phyloP scores from a whole-genome alignment of 2,113 vertebrate genomes.

The Ophiodon elongatus region DNA sequence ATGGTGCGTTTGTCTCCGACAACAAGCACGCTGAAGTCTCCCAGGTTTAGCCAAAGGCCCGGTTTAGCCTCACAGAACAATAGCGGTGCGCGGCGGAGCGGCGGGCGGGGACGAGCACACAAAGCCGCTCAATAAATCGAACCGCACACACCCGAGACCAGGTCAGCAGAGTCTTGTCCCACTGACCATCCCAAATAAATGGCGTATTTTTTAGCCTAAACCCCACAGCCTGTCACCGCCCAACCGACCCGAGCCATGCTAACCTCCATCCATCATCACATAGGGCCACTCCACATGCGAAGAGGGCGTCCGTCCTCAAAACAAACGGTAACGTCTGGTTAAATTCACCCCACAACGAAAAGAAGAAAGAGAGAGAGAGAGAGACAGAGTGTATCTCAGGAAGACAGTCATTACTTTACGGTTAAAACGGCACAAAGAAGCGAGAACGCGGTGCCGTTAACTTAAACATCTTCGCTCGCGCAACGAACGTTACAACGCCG shows the following conservation, averaged over 20 bases:
- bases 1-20: slow-evolving; percentile 33
- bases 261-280: slow-evolving; percentile 51
- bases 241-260: slow-evolving; percentile 31
- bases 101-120: neutral
- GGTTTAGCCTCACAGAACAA: slow-evolving; percentile 58
- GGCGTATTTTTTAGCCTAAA: neutral
- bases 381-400: accelerated
- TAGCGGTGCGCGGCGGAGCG: slow-evolving; percentile 8
- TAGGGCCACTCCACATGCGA: neutral
- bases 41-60: slow-evolving; percentile 47
- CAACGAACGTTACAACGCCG: neutral
- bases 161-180: neutral
- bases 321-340: neutral
- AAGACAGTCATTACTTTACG: accelerated
- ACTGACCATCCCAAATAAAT: neutral
- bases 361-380: neutral
- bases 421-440: neutral
- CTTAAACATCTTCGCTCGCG: slow-evolving; percentile 14
- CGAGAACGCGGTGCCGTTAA: neutral
- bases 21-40: slow-evolving; percentile 24
- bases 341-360: neutral
- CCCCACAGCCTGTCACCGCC: slow-evolving; percentile 27
- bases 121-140: slow-evolving; percentile 12
- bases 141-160: neutral
- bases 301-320: slow-evolving; percentile 29